A percentile compares a stretch with the other conserved stretches of the same genome.
phyloP scores from a whole-genome alignment of 2,888 invertebrate genomes.

The Mesorhabditis sp. region DNA sequence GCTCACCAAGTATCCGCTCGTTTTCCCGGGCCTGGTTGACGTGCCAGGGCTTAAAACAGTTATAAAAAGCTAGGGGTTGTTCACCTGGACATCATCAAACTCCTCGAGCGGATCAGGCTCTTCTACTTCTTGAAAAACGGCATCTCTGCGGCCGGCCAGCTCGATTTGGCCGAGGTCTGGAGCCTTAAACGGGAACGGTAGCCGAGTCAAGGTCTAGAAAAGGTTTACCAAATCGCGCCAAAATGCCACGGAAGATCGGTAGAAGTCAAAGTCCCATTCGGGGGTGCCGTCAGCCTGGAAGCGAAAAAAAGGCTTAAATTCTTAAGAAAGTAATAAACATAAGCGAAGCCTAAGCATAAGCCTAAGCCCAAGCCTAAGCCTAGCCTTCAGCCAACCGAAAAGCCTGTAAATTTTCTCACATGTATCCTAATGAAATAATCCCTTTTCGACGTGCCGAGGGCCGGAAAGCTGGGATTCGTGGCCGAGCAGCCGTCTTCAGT shows the following conservation, averaged over 20 bases:
- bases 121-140: constrained; percentile 9
- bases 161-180: neutral
- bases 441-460: constrained; percentile 6
- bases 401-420: neutral
- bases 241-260: constrained; percentile 6
- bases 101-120: constrained; percentile 10
- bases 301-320: neutral
- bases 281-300: constrained; percentile 9
- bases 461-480: constrained; percentile 9
- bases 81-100: constrained; percentile 10
- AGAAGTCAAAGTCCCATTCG: constrained; percentile 12
- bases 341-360: too few relatives aligned
- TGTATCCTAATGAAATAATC: constrained; percentile 9
- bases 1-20: neutral
- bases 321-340: neutral
- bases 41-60: neutral
- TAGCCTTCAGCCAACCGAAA: neutral
- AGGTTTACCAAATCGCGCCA: constrained; percentile 12
- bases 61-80: neutral
- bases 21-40: neutral
- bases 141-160: constrained; percentile 10
- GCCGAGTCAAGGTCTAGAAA: neutral
- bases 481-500: constrained; percentile 6
- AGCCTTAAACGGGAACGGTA: neutral
- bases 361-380: neutral